Conservation (phyloP, 2,113 vertebrate species). For the Esox niger region DNA sequence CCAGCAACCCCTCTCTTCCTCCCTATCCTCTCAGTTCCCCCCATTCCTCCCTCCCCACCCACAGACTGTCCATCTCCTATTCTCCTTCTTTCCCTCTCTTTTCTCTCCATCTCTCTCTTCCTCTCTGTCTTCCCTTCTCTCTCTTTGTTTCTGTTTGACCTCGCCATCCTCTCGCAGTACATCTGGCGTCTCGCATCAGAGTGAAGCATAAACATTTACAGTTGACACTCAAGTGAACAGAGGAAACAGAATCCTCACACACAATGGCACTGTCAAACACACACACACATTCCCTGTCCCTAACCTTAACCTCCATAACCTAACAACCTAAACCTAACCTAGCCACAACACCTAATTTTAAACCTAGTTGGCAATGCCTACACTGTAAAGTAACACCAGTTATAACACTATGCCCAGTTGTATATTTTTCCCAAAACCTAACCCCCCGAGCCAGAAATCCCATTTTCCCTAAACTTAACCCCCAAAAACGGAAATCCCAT, state of each 20-base stretch:
- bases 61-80: background rate
- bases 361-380: too few species aligned
- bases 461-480: too few species aligned
- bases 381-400: too few species aligned
- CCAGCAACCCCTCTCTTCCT: constrained; percentile 16
- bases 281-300: too few species aligned
- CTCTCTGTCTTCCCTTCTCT: background rate
- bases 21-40: background rate
- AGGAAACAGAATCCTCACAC: constrained; percentile 16
- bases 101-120: background rate
- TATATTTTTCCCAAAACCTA: too few species aligned
- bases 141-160: background rate
- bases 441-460: too few species aligned
- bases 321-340: too few species aligned
- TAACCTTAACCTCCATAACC: too few species aligned
- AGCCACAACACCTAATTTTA: too few species aligned
- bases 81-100: background rate
- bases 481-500: too few species aligned
- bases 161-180: background rate
- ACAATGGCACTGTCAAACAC: background rate
- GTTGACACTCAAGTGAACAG: constrained; percentile 25
- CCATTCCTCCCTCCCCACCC: background rate
- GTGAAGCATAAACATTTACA: background rate
- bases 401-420: too few species aligned
- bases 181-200: background rate